Evolutionary conservation across 2,113 vertebrate genomes (phyloP).

Genomic region (Gallinago undulata): DNA sequence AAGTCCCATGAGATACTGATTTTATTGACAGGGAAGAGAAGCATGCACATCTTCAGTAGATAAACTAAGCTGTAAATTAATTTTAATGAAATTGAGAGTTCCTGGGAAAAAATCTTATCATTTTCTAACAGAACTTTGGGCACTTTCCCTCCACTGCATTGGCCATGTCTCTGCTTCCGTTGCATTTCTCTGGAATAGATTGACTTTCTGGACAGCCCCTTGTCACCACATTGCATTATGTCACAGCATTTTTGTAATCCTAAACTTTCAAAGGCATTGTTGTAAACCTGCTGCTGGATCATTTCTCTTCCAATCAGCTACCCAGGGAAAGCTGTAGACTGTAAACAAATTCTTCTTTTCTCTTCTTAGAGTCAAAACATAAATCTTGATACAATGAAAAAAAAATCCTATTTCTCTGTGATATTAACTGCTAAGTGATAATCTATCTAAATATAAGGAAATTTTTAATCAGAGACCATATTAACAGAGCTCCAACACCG

Average conservation of each 20-base stretch:
- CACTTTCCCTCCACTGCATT: background rate
- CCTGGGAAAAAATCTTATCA: background rate
- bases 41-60: background rate
- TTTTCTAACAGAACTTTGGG: background rate
- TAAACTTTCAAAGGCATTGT: background rate
- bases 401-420: background rate
- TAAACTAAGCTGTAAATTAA: slow-evolving; percentile 8
- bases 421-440: background rate
- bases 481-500: background rate
- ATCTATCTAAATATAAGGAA: background rate
- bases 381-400: background rate
- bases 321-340: background rate
- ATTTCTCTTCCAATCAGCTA: background rate
- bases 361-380: background rate
- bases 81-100: background rate
- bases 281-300: background rate
- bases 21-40: background rate
- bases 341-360: background rate
- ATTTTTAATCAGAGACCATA: background rate
- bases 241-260: background rate
- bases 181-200: background rate
- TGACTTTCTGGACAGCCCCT: background rate
- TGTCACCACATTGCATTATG: background rate
- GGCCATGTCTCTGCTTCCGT: background rate
- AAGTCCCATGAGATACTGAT: background rate